A percentile compares a stretch with the other conserved stretches of the same genome.
These are phyloP conservation scores for Hylaeus anthracinus DNA, from an alignment of 1,140 invertebrate species.

Conservation along the genomic window DNA sequence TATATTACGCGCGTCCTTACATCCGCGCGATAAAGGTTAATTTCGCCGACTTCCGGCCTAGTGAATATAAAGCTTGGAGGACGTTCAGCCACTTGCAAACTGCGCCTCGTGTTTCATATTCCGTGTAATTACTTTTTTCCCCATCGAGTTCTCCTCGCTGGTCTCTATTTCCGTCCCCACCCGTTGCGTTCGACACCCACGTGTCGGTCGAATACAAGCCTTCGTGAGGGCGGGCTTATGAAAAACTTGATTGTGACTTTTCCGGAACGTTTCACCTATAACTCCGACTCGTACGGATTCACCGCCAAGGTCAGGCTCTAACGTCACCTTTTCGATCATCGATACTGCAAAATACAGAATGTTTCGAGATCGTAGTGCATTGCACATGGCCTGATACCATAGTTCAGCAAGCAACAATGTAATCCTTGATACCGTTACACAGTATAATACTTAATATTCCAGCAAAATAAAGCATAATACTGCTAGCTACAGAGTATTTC, in stretches of 20 bases:
- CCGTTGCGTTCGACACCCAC: not conserved
- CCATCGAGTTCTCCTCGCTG: not conserved
- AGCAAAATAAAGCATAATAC: no score
- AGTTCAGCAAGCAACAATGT: no score
- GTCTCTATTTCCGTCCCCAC: not conserved
- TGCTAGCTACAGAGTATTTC: no score
- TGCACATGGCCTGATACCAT: no score
- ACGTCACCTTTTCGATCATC: not conserved
- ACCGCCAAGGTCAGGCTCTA: not conserved
- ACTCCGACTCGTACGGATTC: not conserved
- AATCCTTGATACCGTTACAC: no score
- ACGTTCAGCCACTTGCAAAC: not conserved
- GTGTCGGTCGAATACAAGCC: not conserved
- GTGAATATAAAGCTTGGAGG: not conserved
- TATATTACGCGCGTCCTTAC: not conserved
- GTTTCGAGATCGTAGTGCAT: no score
- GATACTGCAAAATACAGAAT: no score
- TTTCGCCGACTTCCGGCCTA: conserved; percentile 10
- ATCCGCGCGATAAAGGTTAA: conserved; percentile 7
- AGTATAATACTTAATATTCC: no score
- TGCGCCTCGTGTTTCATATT: conserved; percentile 33
- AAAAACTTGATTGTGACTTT: conserved; percentile 15
- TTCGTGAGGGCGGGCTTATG: not conserved
- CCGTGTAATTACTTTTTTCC: conserved; percentile 39
- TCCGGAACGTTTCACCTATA: not conserved